phyloP scores from a whole-genome alignment of 2,888 invertebrate genomes.

The Druceiella hillmani region DNA sequence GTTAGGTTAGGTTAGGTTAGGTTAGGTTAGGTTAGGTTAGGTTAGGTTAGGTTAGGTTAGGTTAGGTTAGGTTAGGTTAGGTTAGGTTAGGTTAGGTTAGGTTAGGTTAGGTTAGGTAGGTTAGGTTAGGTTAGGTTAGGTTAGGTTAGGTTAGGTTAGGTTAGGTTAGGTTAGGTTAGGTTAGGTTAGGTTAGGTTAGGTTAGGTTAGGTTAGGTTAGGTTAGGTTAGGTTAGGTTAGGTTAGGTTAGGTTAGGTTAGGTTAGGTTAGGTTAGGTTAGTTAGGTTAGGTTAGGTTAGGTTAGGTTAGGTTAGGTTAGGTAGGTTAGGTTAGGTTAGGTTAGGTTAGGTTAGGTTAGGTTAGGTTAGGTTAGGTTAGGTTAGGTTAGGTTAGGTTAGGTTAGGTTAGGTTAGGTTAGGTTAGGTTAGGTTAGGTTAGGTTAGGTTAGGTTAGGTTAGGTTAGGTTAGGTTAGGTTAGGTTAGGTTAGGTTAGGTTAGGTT shows the following conservation, averaged over 20 bases:
- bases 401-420: conserved; percentile 11
- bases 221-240: conserved; percentile 21
- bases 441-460: conserved; percentile 14
- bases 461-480: conserved; percentile 15
- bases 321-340: conserved; percentile 11
- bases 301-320: conserved; percentile 11
- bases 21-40: conserved; percentile 26
- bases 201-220: conserved; percentile 25
- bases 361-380: conserved; percentile 6
- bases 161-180: conserved; percentile 26
- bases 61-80: conserved; percentile 27
- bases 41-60: conserved; percentile 22
- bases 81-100: conserved; percentile 28
- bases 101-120: conserved; percentile 28
- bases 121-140: conserved; percentile 26
- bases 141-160: conserved; percentile 27
- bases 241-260: conserved; percentile 14
- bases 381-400: conserved; percentile 11
- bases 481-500: conserved; percentile 14
- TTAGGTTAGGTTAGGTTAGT: conserved; percentile 10
- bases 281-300: conserved; percentile 10
- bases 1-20: conserved; percentile 27
- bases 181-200: conserved; percentile 25
- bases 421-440: conserved; percentile 9
- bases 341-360: conserved; percentile 12